Conservation (phyloP, 2,888 invertebrate genomes). For the Diarsia dahlii region DNA sequence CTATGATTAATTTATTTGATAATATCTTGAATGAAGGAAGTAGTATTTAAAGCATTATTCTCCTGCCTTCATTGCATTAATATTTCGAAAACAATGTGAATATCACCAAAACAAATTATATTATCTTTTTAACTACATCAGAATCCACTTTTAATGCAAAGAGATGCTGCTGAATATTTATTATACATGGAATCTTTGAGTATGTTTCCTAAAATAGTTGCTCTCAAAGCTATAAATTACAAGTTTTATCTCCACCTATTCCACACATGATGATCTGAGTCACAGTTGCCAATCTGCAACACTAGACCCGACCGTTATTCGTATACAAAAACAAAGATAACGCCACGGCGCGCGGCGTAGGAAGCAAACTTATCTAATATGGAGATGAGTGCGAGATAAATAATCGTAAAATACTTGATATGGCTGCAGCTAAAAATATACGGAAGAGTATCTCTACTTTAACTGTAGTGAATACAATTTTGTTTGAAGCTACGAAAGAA, state of each 20-base stretch:
- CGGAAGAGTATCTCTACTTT: constrained; percentile 11
- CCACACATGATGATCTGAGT: constrained; percentile 31
- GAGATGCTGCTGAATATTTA: background rate
- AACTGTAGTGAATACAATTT: background rate
- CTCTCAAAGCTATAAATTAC: constrained; percentile 11
- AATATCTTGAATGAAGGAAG: too few species aligned
- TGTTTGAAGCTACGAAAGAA: background rate
- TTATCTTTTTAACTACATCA: background rate
- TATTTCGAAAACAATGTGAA: background rate
- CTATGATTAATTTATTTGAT: background rate
- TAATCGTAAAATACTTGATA: constrained; percentile 47
- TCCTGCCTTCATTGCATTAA: too few species aligned
- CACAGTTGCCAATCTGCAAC: constrained; percentile 38
- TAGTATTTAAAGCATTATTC: too few species aligned
- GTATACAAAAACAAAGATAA: constrained; percentile 52
- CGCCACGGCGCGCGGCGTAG: constrained; percentile 46
- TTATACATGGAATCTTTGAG: background rate
- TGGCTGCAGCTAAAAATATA: constrained; percentile 28
- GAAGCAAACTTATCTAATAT: constrained; percentile 57
- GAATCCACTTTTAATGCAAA: background rate
- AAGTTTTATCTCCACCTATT: constrained; percentile 22
- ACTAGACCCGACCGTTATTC: constrained; percentile 45
- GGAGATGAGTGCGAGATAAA: constrained; percentile 53
- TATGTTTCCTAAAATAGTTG: constrained; percentile 5
- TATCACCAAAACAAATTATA: background rate